Base-by-base conservation (phyloP, 1,140 invertebrate species). In the Euglossa dilemma region DNA sequence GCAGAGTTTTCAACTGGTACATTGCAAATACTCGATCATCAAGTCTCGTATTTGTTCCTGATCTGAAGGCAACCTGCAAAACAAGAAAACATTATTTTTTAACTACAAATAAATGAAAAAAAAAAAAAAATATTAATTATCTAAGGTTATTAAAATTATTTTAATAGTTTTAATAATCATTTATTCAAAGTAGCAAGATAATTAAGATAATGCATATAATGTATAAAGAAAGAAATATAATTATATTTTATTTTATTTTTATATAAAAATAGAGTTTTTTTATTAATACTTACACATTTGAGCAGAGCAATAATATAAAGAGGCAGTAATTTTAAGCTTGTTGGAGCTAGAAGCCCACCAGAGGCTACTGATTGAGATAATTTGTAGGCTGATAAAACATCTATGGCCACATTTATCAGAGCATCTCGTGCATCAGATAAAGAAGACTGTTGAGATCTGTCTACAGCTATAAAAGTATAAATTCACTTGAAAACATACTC, bases 351-450 rank as follows among this genome's bases (percentile, higher is more conserved):
- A 23, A 99, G 95, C 76, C 97, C 96, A 77, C 95, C 95, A 9
- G 93, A 93, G 57, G 96, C 95, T 73, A 96, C 94, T 88, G 96
- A 96, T 91, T 97, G 96, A 47, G 96, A 95, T 56, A 96, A 87
- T 91, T 97, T 97, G 92, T 97, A 99, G 8, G 98, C 96, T 70
- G 96, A 96, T 47, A 99, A 94, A 84, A 98, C 96, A 95, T 99
- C 99, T 66, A 99, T 96, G 6, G 97, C 98, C 59, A 98, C 98
- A 95, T 99, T 99, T 63, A 99, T 97, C 79, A 99, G 96, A 16
- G 99, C 99, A 94, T 99, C 99, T 70, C 98, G 95, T 7, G 99
- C 99, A 94, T 99, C 99, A 7, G 96, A 96, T 88, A 99, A 94
- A 61, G 97, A 98, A 18, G 98, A 97, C 63, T 97, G 95, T 82